These are phyloP conservation scores for Pelusios castaneus DNA, from an alignment of 2,113 vertebrate genomes.

Conservation along the genomic window DNA sequence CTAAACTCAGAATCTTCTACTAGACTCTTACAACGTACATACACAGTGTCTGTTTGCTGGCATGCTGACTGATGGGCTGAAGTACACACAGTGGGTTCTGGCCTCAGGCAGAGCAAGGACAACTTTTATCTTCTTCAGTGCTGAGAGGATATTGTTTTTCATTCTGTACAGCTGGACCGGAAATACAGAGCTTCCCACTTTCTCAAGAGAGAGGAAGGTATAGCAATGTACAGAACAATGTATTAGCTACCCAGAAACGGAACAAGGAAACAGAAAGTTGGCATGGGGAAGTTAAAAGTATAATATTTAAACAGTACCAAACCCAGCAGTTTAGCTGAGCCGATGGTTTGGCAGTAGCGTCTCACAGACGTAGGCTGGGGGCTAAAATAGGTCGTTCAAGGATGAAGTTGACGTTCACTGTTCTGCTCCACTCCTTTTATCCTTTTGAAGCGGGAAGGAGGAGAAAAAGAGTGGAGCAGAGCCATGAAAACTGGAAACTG, in stretches of 20 bases:
- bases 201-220: slow-evolving; percentile 24
- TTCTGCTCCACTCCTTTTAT: too few relatives aligned
- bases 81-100: accelerated
- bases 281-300: not conserved
- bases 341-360: not conserved
- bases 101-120: not conserved
- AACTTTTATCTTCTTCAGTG: not conserved
- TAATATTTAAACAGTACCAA: not conserved
- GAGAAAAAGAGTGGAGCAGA: not conserved
- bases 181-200: slow-evolving; percentile 26
- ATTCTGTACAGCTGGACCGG: slow-evolving; percentile 56
- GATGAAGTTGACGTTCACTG: too few relatives aligned
- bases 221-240: not conserved
- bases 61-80: not conserved
- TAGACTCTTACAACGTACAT: not conserved
- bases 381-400: not conserved
- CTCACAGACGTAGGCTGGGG: not conserved
- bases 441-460: not conserved
- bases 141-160: slow-evolving; percentile 25
- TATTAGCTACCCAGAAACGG: not conserved
- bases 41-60: not conserved
- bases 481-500: not conserved
- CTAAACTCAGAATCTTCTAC: not conserved
- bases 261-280: slow-evolving; percentile 3
- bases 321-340: not conserved